Conservation (phyloP, 2,888 invertebrate species). For the Leucoptera coffeella region DNA sequence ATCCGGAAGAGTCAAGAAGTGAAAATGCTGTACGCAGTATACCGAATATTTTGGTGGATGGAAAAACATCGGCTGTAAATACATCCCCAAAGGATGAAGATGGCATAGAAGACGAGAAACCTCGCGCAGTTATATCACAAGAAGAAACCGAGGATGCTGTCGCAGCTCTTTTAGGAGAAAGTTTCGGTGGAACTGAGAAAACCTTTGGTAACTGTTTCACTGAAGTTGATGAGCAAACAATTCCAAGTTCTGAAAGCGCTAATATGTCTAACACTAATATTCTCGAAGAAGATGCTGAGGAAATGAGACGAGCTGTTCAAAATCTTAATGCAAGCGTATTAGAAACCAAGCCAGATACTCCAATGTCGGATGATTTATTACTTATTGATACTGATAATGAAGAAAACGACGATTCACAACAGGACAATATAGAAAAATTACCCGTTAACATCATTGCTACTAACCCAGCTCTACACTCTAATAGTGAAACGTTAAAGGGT, state of each 20-base stretch:
- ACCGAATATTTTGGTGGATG: too few species aligned
- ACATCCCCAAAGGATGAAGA: slow-evolving; percentile 33
- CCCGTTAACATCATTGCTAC: slow-evolving; percentile 30
- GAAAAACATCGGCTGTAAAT: slow-evolving; percentile 19
- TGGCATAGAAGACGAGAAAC: slow-evolving; percentile 66
- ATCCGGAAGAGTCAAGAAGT: too few species aligned
- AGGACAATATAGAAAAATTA: slow-evolving; percentile 30
- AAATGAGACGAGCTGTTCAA: slow-evolving; percentile 79
- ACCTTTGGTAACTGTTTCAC: too few species aligned
- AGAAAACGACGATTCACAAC: slow-evolving; percentile 57
- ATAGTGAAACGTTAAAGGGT: too few species aligned
- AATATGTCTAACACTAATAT: slow-evolving; percentile 47
- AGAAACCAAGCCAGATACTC: slow-evolving; percentile 77
- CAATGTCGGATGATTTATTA: slow-evolving; percentile 77
- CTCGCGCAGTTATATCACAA: slow-evolving; percentile 78
- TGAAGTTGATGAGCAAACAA: too few species aligned
- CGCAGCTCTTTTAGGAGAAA: slow-evolving; percentile 79
- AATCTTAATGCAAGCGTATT: slow-evolving; percentile 67
- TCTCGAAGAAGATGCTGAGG: slow-evolving; percentile 71
- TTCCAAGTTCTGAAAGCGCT: slow-evolving; percentile 24
- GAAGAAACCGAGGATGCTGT: slow-evolving; percentile 92
- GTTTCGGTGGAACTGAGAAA: slow-evolving; percentile 63
- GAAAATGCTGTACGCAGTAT: slow-evolving; percentile 79
- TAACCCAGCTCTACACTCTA: slow-evolving; percentile 17
- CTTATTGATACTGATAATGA: slow-evolving; percentile 85